Evolutionary conservation across 2,113 vertebrate species (phyloP), one percentile per base, ranked within the genome.

Genomic region (Bos taurus): DNA sequence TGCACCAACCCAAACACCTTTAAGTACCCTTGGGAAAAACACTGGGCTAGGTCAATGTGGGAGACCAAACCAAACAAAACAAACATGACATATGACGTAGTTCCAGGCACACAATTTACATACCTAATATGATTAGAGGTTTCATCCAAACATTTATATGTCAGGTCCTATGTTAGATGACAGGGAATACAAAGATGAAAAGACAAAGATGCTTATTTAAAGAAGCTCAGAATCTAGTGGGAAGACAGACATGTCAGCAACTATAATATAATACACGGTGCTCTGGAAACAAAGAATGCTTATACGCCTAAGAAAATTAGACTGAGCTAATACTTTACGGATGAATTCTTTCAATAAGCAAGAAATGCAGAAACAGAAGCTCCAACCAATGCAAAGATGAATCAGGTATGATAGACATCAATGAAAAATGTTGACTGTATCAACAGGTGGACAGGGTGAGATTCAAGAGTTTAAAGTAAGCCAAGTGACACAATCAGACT

Each of bases 151-250:
- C 62, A 98, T 90, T 95, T 96, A 88, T 26, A 97, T 82, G 84
- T 90, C 92, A 96, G 88, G 71, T 86, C 83, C 87, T 97, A 95
- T 86, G 67, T 93, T 85, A 97, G 95, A 97, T 94, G 88, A 95
- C 90, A 97, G 67, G 92, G 77, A 94, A 94, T 92, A 97, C 14
- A 96, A 96, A 95, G 94, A 57, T 96, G 93, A 94, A 95, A 96
- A 97, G 90, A 95, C 60, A 97, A 98, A 94, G 95, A 93, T 78
- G 52, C 92, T 93, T 97, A 97, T 95, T 96, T 97, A 93, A 96
- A 88, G 90, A 93, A 95, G 59, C 26, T 94, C 71, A 90, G 94
- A 97, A 84, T 93, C 77, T 86, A 93, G 52, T 83, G 81, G 80
- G 77, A 91, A 96, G 93, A 96, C 33, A 97, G 92, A 92, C 54